Conservation (phyloP, 2,113 vertebrate genomes). For the Petromus typicus region DNA sequence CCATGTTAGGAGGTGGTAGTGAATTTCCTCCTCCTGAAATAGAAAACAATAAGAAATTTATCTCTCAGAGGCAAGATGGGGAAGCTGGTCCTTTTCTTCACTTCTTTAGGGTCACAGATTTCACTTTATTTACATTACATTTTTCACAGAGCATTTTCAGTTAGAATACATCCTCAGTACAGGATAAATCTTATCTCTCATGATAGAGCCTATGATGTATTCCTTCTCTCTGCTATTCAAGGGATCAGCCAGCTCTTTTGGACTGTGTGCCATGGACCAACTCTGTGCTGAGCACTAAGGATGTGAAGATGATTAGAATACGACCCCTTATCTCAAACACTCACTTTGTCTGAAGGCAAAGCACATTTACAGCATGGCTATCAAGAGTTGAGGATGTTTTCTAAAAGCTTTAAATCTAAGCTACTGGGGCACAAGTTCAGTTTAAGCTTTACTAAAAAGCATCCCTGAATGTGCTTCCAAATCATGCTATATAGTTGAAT, state of each 20-base stretch:
- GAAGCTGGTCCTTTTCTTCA: neutral
- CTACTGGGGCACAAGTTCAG: constrained; percentile 8
- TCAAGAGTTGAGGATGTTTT: neutral
- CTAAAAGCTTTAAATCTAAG: constrained; percentile 11
- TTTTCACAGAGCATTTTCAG: constrained; percentile 28
- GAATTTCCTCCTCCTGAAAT: neutral
- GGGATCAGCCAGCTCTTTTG: neutral
- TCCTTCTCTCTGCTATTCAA: neutral
- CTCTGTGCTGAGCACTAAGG: neutral
- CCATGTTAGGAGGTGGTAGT: neutral
- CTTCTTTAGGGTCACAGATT: neutral
- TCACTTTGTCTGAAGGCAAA: neutral
- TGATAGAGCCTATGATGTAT: neutral
- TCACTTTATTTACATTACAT: constrained; percentile 4
- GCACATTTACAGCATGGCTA: neutral
- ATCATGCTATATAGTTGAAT: constrained; percentile 5
- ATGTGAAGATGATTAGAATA: neutral
- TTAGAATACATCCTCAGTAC: neutral
- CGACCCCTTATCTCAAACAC: neutral
- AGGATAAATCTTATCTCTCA: neutral
- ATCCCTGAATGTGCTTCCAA: neutral
- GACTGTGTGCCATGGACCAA: neutral
- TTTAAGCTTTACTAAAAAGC: constrained; percentile 35
- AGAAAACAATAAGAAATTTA: neutral
- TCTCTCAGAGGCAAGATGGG: neutral